Evolutionary conservation across 2,888 invertebrate genomes (phyloP).

Genomic region (Neoitamus cyanurus): DNA sequence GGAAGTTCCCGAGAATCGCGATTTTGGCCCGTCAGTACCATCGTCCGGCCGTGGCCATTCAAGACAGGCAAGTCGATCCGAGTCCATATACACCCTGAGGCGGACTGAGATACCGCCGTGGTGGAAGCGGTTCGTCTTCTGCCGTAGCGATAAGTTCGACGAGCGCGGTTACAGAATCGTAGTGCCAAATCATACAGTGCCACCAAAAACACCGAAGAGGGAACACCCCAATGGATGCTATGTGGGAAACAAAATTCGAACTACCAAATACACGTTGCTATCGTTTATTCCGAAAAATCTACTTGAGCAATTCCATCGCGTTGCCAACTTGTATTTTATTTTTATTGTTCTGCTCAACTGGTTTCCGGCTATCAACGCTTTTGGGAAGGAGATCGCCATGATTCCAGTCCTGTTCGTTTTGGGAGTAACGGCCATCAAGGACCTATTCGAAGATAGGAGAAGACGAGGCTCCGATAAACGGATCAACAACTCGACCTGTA

Average conservation of each 20-base stretch:
- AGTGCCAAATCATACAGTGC: conserved; percentile 87
- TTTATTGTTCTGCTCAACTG: conserved; percentile 96
- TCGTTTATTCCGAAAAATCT: conserved; percentile 96
- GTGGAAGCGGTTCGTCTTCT: conserved; percentile 76
- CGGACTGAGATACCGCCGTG: conserved; percentile 78
- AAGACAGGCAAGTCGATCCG: conserved; percentile 88
- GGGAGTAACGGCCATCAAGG: conserved; percentile 93
- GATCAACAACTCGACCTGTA: conserved; percentile 92
- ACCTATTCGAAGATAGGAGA: conserved; percentile 92
- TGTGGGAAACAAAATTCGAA: conserved; percentile 87
- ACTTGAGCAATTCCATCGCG: conserved; percentile 96
- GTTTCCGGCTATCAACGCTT: conserved; percentile 94
- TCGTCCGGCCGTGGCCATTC: conserved; percentile 76
- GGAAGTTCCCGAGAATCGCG: conserved; percentile 77
- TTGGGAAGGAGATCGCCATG: conserved; percentile 96
- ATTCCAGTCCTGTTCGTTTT: conserved; percentile 94
- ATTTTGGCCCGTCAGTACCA: conserved; percentile 64
- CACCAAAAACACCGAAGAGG: conserved; percentile 81
- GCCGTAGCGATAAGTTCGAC: conserved; percentile 73
- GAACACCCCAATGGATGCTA: conserved; percentile 87
- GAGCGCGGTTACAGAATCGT: conserved; percentile 79
- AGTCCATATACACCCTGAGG: conserved; percentile 88
- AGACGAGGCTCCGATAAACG: conserved; percentile 90
- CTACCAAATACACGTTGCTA: conserved; percentile 93
- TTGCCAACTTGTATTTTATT: conserved; percentile 97